Evolutionary conservation across 2,797 vertebrate genomes (phyloP).

Genomic region (Nannoperca obscura): DNA sequence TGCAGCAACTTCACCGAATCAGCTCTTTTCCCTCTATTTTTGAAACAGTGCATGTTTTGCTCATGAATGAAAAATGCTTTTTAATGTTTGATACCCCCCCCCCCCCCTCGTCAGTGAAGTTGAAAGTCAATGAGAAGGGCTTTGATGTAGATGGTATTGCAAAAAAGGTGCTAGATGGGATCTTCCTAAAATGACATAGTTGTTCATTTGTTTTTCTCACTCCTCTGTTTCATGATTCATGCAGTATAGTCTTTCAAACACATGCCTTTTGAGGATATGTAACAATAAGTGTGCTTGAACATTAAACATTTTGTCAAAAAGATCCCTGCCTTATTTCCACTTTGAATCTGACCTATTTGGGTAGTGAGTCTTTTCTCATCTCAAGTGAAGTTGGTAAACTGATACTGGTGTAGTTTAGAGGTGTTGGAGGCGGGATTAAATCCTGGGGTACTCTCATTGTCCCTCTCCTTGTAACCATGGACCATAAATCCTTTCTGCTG

Average conservation of each 20-base stretch:
- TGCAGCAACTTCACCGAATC: too few relatives aligned
- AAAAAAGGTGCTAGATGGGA: constrained; percentile 55
- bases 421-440: constrained; percentile 53
- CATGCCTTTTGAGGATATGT: constrained; percentile 17
- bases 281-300: constrained; percentile 20
- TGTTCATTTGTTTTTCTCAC: constrained; percentile 65
- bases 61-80: too few relatives aligned
- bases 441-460: constrained; percentile 48
- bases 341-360: constrained; percentile 27
- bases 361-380: background rate
- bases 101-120: constrained; percentile 53
- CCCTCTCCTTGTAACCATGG: constrained; percentile 47
- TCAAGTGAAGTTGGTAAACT: constrained; percentile 27
- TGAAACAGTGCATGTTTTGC: too few relatives aligned
- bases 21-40: too few relatives aligned
- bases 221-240: constrained; percentile 57
- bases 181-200: constrained; percentile 57
- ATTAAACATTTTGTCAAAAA: constrained; percentile 28
- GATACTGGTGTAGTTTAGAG: constrained; percentile 40
- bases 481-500: constrained; percentile 70
- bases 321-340: constrained; percentile 15
- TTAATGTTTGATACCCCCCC: constrained; percentile 71
- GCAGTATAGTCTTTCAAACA: constrained; percentile 26
- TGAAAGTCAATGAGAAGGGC: constrained; percentile 64
- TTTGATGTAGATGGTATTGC: constrained; percentile 75